Conservation (phyloP, 2,113 vertebrate species). For the Nipponia nippon region DNA sequence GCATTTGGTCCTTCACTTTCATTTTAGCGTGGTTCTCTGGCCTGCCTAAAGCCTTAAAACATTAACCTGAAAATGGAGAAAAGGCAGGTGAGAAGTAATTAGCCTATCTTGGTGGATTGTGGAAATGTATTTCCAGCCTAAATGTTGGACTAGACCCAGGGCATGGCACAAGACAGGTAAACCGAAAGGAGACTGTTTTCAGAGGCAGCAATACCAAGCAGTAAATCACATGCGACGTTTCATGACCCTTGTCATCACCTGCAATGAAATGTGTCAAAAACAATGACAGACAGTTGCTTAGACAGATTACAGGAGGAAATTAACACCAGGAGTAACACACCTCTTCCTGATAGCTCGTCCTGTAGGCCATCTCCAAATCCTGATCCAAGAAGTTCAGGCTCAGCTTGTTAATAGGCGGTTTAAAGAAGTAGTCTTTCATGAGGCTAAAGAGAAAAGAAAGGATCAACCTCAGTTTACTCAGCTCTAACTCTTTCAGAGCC, state of each 20-base stretch:
- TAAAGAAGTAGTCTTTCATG: slow-evolving; percentile 99
- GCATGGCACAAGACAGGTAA: not conserved
- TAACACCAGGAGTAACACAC: slow-evolving; percentile 54
- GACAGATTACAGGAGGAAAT: not conserved
- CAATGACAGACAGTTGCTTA: not conserved
- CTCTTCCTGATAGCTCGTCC: slow-evolving; percentile 93
- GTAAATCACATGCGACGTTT: not conserved
- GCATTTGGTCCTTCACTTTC: not conserved
- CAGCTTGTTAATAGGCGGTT: slow-evolving; percentile 94
- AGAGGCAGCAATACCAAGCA: not conserved
- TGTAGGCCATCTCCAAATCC: slow-evolving; percentile 87
- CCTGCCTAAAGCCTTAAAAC: not conserved
- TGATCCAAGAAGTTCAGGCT: slow-evolving; percentile 94
- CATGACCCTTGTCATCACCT: not conserved
- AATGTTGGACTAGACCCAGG: not conserved
- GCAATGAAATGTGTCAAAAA: not conserved
- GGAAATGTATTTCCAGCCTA: not conserved
- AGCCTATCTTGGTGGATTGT: not conserved
- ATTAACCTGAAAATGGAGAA: not conserved
- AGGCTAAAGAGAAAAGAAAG: slow-evolving; percentile 74
- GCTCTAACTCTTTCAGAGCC: not conserved
- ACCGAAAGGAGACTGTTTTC: not conserved
- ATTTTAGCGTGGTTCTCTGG: not conserved
- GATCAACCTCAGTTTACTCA: not conserved
- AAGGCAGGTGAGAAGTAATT: not conserved